Evolutionary conservation across 2,797 vertebrate species (phyloP).

Genomic region (Chaetodon trifasciatus): DNA sequence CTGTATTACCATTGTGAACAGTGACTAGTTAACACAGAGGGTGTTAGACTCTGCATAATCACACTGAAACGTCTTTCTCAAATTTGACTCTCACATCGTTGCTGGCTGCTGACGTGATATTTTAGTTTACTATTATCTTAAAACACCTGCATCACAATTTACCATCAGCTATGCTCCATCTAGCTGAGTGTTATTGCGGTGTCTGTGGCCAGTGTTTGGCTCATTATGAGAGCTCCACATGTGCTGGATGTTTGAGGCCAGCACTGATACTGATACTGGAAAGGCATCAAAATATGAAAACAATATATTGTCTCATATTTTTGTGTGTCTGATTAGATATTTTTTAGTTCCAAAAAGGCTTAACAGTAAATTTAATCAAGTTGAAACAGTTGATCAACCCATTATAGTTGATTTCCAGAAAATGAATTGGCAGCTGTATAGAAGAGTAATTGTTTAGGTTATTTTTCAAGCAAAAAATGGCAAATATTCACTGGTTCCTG

Average conservation of each 20-base stretch:
- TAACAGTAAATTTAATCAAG: background rate
- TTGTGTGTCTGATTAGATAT: background rate
- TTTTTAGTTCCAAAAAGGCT: background rate
- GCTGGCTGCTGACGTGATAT: background rate
- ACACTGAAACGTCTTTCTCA: background rate
- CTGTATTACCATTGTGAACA: no score
- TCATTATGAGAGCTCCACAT: background rate
- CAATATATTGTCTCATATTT: background rate
- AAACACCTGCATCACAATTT: background rate
- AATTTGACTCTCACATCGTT: background rate
- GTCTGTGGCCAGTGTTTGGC: background rate
- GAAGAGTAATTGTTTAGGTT: background rate
- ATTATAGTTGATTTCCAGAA: background rate
- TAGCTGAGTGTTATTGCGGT: background rate
- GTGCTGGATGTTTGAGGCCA: background rate
- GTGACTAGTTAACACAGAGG: background rate
- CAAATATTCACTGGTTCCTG: no score
- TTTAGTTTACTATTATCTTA: background rate
- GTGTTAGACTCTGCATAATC: background rate
- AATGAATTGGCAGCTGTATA: background rate
- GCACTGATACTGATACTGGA: background rate
- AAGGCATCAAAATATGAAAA: background rate
- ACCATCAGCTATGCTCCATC: background rate
- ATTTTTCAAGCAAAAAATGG: background rate
- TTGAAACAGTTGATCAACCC: background rate